These are phyloP conservation scores for Ia io DNA, from an alignment of 2,113 vertebrate genomes.

Conservation along the genomic window DNA sequence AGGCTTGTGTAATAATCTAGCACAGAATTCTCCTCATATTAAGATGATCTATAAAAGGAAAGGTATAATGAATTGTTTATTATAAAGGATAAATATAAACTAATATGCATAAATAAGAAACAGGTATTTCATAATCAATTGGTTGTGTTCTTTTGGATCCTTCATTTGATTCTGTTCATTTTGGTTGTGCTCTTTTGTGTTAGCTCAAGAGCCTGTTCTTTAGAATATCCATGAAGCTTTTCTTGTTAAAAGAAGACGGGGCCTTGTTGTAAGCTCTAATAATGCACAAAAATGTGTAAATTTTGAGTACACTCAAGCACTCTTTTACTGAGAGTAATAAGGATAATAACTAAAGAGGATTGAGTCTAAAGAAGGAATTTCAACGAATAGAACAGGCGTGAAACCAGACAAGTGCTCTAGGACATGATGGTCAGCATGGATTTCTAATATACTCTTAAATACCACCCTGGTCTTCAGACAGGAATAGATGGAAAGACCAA, in stretches of 20 bases:
- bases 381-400: background rate
- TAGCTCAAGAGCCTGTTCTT: background rate
- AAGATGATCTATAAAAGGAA: background rate
- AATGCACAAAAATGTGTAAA: background rate
- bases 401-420: background rate
- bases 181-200: background rate
- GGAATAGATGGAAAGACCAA: background rate
- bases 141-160: background rate
- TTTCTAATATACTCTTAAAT: background rate
- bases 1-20: background rate
- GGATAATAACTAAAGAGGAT: background rate
- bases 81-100: background rate
- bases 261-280: background rate
- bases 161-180: background rate
- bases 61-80: background rate
- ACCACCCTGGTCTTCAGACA: background rate
- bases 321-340: slow-evolving; percentile 10
- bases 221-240: background rate
- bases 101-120: background rate
- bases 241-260: background rate
- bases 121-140: background rate
- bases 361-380: background rate
- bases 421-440: background rate
- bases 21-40: background rate
- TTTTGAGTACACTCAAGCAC: background rate